phyloP scores from a whole-genome alignment of 1,140 invertebrate genomes.

The Diorhabda carinulata region DNA sequence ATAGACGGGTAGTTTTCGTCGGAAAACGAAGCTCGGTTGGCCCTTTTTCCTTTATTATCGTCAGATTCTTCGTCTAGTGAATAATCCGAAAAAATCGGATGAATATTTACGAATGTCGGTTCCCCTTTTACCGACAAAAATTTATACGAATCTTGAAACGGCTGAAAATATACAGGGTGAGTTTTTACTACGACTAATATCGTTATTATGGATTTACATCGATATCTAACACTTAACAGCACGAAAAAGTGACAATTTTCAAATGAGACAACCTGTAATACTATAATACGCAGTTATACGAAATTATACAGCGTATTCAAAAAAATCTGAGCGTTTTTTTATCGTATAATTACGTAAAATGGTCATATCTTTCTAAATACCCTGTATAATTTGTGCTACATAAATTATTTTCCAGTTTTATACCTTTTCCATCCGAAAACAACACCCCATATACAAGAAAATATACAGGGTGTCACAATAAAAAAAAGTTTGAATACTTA shows the following conservation, averaged over 20 bases:
- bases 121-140: constrained; percentile 30
- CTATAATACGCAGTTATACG: neutral
- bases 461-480: too few relatives aligned
- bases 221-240: neutral
- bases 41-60: constrained; percentile 10
- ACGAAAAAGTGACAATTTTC: neutral
- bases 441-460: too few relatives aligned
- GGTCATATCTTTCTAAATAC: too few relatives aligned
- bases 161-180: constrained; percentile 22
- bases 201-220: neutral
- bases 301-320: neutral
- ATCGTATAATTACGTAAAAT: neutral
- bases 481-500: too few relatives aligned
- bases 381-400: too few relatives aligned
- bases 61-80: neutral
- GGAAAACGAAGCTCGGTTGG: constrained; percentile 12
- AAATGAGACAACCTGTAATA: neutral
- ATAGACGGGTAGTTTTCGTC: constrained; percentile 33
- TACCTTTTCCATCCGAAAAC: too few relatives aligned
- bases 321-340: neutral
- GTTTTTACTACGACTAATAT: constrained; percentile 4
- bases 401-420: too few relatives aligned
- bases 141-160: constrained; percentile 31
- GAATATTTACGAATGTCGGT: constrained; percentile 26
- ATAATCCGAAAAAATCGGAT: constrained; percentile 11